Conservation (phyloP, 2,888 invertebrate species). For the Ametastegia equiseti region DNA sequence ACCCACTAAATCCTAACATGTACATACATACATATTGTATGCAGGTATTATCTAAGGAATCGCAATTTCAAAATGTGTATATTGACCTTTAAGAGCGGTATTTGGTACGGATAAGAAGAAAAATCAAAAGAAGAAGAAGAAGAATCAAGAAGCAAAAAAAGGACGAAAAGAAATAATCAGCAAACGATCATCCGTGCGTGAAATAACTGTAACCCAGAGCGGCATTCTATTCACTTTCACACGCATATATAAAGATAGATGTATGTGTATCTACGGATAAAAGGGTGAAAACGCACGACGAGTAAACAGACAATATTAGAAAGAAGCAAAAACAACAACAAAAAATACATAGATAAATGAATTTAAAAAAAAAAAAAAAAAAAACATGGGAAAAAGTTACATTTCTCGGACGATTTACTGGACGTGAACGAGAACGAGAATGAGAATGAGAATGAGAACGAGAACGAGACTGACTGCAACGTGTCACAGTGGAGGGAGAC, state of each 20-base stretch:
- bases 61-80: neutral
- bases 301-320: neutral
- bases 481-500: no score
- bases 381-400: no score
- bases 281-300: neutral
- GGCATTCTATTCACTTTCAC: neutral
- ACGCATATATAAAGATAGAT: neutral
- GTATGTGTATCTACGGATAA: neutral
- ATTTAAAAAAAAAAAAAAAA: no score
- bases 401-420: no score
- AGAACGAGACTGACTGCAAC: neutral
- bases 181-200: neutral
- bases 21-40: no score
- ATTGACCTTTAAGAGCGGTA: no score
- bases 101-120: no score
- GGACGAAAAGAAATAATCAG: neutral
- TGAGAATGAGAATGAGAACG: neutral
- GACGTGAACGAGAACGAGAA: neutral
- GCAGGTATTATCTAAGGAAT: no score
- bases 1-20: no score
- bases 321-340: no score
- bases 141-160: neutral
- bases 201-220: neutral
- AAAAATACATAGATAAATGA: no score
- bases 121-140: neutral